These are phyloP conservation scores for Microtus pennsylvanicus DNA, from an alignment of 2,113 vertebrate species.

Conservation along the genomic window DNA sequence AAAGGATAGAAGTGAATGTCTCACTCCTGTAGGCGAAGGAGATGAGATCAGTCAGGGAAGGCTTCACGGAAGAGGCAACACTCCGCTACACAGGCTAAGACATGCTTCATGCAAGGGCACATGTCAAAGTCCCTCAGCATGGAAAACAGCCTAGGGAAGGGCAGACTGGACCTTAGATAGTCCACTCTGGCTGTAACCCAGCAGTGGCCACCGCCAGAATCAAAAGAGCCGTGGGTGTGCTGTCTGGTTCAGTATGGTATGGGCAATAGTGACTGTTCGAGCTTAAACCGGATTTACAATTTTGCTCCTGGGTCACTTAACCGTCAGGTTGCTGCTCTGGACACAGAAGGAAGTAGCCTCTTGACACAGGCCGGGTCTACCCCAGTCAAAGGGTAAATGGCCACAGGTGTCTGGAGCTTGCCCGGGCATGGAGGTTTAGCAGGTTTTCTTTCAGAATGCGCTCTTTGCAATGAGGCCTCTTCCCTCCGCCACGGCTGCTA, in stretches of 20 bases:
- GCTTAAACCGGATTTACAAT: background rate
- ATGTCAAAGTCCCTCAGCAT: background rate
- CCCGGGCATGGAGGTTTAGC: background rate
- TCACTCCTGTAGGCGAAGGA: background rate
- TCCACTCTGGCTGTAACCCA: background rate
- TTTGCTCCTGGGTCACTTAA: background rate
- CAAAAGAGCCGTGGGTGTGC: background rate
- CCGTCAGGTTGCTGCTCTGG: background rate
- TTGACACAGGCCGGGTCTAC: accelerated
- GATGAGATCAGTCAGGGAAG: background rate
- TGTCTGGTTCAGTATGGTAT: background rate
- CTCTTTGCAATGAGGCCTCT: constrained; percentile 30
- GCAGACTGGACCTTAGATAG: no score
- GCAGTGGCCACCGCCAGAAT: background rate
- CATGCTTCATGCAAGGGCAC: background rate
- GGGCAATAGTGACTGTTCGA: accelerated
- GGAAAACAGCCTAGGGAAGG: background rate
- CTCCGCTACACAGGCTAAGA: background rate
- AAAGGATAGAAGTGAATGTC: background rate
- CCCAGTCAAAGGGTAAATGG: background rate
- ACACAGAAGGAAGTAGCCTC: background rate
- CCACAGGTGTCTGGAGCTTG: background rate
- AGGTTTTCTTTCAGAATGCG: background rate
- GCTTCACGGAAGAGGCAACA: background rate
- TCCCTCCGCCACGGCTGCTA: background rate